A percentile compares a stretch with the other conserved stretches of the same genome.
These are phyloP conservation scores for Otus sunia DNA, from an alignment of 2,113 vertebrate species.

Conservation along the genomic window DNA sequence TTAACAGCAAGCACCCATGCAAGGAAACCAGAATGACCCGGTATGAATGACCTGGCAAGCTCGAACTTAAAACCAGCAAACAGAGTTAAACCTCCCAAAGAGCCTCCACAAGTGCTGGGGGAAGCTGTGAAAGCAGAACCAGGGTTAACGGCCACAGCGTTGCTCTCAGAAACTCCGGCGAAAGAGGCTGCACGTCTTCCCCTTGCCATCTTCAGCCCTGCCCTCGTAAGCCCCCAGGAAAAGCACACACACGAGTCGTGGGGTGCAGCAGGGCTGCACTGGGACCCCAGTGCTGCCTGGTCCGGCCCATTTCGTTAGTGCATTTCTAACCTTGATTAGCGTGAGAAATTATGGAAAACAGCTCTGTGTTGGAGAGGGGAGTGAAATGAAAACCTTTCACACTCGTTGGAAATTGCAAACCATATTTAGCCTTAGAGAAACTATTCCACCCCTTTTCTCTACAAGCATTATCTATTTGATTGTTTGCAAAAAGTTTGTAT, in stretches of 20 bases:
- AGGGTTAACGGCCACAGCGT: neutral
- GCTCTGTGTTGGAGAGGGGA: neutral
- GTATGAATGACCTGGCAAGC: neutral
- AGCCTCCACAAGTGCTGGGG: fast-evolving
- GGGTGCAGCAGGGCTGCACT: neutral
- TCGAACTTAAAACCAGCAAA: neutral
- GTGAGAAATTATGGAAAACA: fast-evolving
- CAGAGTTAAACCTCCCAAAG: neutral
- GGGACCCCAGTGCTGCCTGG: fast-evolving
- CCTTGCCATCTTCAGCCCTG: neutral
- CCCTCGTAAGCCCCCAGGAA: fast-evolving
- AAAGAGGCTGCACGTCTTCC: neutral
- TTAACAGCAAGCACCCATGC: neutral
- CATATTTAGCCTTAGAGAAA: neutral
- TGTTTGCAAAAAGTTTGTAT: neutral
- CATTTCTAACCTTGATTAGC: neutral
- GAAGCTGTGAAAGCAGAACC: slow-evolving; percentile 27
- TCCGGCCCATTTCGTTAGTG: neutral
- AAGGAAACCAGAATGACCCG: neutral
- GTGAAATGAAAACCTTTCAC: neutral
- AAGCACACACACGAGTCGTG: fast-evolving
- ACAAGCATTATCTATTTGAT: neutral
- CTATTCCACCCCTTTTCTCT: neutral
- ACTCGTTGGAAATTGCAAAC: fast-evolving
- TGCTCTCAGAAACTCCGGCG: fast-evolving